These are phyloP conservation scores for Drosophila carrolli DNA, from an alignment of 1,140 invertebrate genomes.

Conservation along the genomic window DNA sequence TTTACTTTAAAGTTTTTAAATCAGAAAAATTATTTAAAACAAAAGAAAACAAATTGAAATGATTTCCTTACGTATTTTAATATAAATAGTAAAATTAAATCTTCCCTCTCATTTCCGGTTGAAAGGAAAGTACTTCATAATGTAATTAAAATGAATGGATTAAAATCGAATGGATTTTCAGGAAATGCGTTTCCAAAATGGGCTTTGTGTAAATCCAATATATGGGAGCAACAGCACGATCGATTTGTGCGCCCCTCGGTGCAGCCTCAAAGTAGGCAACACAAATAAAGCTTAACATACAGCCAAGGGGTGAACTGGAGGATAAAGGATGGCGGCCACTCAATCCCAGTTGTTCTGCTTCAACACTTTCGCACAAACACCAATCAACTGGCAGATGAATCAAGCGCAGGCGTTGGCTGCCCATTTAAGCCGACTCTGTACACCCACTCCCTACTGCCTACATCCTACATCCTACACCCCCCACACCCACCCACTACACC, in stretches of 20 bases:
- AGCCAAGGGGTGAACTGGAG: conserved; percentile 11
- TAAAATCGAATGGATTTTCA: not conserved
- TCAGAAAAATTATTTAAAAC: too few relatives aligned
- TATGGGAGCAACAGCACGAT: conserved; percentile 13
- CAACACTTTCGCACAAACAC: conserved; percentile 62
- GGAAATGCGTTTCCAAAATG: conserved; percentile 13
- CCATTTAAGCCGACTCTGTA: conserved; percentile 31
- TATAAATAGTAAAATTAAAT: not conserved
- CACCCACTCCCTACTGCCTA: not conserved
- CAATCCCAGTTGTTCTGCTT: conserved; percentile 56
- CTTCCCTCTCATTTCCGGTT: not conserved
- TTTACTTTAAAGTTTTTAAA: too few relatives aligned
- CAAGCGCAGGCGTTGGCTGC: conserved; percentile 66
- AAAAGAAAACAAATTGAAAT: too few relatives aligned
- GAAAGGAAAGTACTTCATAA: not conserved
- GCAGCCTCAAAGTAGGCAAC: conserved; percentile 25
- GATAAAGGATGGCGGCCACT: conserved; percentile 43
- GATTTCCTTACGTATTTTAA: too few relatives aligned
- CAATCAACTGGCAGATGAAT: conserved; percentile 67
- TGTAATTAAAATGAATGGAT: not conserved
- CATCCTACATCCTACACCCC: not conserved
- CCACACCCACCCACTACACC: not conserved
- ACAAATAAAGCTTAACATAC: conserved; percentile 29
- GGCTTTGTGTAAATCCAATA: conserved; percentile 6
- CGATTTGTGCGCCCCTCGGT: conserved; percentile 3